Evolutionary conservation across 2,797 vertebrate species (phyloP), one percentile per base, ranked within the genome.

Genomic region (Mycteria americana): DNA sequence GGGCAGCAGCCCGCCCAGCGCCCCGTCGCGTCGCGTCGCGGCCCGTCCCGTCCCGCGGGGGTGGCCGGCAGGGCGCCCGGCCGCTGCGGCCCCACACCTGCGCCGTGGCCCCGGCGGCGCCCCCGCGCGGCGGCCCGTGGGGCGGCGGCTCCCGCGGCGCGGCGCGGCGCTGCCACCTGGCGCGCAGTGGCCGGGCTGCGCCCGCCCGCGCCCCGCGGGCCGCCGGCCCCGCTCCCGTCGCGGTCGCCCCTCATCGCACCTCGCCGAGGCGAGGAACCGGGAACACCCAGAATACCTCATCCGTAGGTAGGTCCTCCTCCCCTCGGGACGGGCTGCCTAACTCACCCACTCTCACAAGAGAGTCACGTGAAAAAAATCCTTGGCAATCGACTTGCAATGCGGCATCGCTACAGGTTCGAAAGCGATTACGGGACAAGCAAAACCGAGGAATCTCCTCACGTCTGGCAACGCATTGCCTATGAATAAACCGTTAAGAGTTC

Each of bases 401-500:
- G 8, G 25, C 35, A 5, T 3, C 10, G 37, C 30, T 31, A 11
- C 11, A 9, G 39, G 28, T 27, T 35, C n/a, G 5, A 9, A 4
- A 35, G 16, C 21, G 59, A 51, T 7, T 2, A 9, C 1, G 6
- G 75, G 17, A 60, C 4, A 7, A 24, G 11, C 6, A 11, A 14
- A 18, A 9, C n/a, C 6, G 1, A 14, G 30, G 17, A 1, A 18
- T 8, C 11, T 3, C 18, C 13, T 28, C 27, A 0, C 5, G 7
- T 16, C 30, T 5, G 13, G n/a, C 67, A 10, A 0, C 2, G 28
- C 5, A 3, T 18, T 54, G 4, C 14, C 19, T 1, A 6, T 0
- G 2, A 33, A 18, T 18, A 4, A 28, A 8, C 18, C 1, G 15
- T 7, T 5, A 4, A 8, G 18, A 19, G 46, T 23, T 10, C 28